These are phyloP conservation scores for Geopemphigus sp. DNA, from an alignment of 1,140 invertebrate genomes.

Conservation along the genomic window DNA sequence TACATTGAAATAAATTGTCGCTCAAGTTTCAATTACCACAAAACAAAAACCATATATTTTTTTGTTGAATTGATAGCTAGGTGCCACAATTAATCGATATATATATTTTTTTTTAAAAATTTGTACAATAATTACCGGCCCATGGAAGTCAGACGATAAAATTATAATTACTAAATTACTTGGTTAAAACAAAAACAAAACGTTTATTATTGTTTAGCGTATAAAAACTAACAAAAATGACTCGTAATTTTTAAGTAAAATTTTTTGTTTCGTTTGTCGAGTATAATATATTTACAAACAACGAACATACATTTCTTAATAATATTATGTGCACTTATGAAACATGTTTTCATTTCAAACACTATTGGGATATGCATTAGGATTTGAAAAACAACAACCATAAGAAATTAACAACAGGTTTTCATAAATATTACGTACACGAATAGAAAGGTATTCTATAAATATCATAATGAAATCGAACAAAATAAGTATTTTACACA, in stretches of 20 bases:
- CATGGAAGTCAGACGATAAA: background rate
- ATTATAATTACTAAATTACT: background rate
- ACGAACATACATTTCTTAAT: slow-evolving; percentile 20
- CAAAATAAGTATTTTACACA: background rate
- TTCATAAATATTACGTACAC: background rate
- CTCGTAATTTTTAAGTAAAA: slow-evolving; percentile 1
- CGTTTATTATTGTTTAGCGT: background rate
- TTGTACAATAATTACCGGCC: background rate
- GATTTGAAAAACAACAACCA: slow-evolving; percentile 3
- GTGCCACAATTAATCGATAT: background rate
- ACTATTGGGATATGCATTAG: slow-evolving; percentile 11
- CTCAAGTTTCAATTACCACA: too few species aligned
- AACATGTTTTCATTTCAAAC: background rate
- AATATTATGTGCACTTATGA: background rate
- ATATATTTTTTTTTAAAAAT: background rate
- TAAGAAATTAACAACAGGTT: background rate
- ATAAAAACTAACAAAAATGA: slow-evolving; percentile 37
- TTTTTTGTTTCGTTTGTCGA: background rate
- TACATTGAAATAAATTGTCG: too few species aligned
- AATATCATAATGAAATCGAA: background rate
- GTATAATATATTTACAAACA: background rate
- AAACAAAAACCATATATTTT: background rate
- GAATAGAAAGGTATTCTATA: background rate
- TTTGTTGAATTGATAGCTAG: background rate
- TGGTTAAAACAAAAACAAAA: slow-evolving; percentile 1